These are phyloP conservation scores for Aradus depressus DNA, from an alignment of 2,888 invertebrate genomes.

Conservation along the genomic window DNA sequence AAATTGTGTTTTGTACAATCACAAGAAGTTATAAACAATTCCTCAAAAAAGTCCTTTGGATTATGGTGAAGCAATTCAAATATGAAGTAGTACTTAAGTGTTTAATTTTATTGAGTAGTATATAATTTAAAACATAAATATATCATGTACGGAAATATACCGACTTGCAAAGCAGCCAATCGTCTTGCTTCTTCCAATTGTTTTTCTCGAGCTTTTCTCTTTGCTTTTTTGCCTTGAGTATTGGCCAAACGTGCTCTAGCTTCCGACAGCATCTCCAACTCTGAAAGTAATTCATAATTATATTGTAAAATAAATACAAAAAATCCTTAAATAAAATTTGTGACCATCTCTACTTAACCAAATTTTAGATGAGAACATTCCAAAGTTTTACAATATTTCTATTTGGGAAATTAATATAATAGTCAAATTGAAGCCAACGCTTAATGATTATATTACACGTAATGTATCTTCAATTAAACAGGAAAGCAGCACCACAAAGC, in stretches of 20 bases:
- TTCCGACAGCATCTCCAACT: slow-evolving; percentile 98
- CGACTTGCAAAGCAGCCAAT: slow-evolving; percentile 77
- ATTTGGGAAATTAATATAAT: no score
- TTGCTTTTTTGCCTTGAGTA: slow-evolving; percentile 92
- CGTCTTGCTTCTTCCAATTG: slow-evolving; percentile 95
- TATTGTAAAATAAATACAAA: slow-evolving; percentile 3
- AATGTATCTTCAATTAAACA: neutral
- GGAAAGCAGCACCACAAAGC: no score
- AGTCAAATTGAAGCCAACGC: neutral
- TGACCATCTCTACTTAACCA: neutral
- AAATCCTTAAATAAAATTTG: neutral
- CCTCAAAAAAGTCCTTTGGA: no score
- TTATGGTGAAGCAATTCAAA: no score
- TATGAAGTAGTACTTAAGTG: no score
- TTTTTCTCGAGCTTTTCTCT: slow-evolving; percentile 91
- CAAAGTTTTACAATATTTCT: no score
- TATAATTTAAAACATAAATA: neutral
- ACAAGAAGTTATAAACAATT: no score
- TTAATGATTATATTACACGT: neutral
- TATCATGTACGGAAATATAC: neutral
- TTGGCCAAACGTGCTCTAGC: slow-evolving; percentile 96
- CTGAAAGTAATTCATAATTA: slow-evolving; percentile 40
- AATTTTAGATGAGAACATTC: slow-evolving; percentile 1
- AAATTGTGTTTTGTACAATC: no score
- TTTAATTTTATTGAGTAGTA: no score